A percentile compares a stretch with the other conserved stretches of the same genome.
These are phyloP conservation scores for Notarius lentiginosus DNA, from an alignment of 2,113 vertebrate genomes.

Conservation along the genomic window DNA sequence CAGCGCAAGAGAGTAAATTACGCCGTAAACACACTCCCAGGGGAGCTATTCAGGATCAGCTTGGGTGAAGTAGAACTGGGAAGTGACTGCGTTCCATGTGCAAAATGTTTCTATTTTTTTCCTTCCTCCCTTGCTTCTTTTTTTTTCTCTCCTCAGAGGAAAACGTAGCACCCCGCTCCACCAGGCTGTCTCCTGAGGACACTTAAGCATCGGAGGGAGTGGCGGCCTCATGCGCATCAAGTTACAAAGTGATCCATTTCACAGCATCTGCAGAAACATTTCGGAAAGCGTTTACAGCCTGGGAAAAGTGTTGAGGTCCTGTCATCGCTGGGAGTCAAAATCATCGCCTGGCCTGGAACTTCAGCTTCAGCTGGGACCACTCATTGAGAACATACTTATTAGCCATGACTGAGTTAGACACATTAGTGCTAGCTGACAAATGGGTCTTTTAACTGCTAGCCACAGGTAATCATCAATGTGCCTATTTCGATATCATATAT, in stretches of 20 bases:
- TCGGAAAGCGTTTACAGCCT: constrained; percentile 42
- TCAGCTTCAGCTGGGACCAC: constrained; percentile 21
- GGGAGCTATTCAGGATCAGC: constrained; percentile 63
- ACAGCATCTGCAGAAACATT: constrained; percentile 73
- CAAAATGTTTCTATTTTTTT: constrained; percentile 61
- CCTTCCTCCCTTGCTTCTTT: background rate
- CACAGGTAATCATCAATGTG: background rate
- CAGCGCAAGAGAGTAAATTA: constrained; percentile 83
- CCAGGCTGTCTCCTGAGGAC: constrained; percentile 84
- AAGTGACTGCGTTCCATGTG: constrained; percentile 8
- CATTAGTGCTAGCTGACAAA: background rate
- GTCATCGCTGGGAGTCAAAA: constrained; percentile 13
- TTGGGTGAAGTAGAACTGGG: constrained; percentile 26
- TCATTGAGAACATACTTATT: constrained; percentile 3
- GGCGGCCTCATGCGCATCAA: constrained; percentile 76
- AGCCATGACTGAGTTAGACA: background rate
- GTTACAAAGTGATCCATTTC: constrained; percentile 81
- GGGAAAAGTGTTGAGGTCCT: constrained; percentile 39
- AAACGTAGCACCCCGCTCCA: constrained; percentile 76
- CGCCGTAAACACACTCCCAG: constrained; percentile 81
- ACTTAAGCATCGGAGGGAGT: constrained; percentile 84
- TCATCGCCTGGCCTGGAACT: background rate
- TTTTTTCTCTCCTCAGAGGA: constrained; percentile 59
- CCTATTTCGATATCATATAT: background rate
- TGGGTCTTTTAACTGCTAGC: background rate